Base-by-base conservation (phyloP, 2,797 vertebrate species). In the Alectoris magna region DNA sequence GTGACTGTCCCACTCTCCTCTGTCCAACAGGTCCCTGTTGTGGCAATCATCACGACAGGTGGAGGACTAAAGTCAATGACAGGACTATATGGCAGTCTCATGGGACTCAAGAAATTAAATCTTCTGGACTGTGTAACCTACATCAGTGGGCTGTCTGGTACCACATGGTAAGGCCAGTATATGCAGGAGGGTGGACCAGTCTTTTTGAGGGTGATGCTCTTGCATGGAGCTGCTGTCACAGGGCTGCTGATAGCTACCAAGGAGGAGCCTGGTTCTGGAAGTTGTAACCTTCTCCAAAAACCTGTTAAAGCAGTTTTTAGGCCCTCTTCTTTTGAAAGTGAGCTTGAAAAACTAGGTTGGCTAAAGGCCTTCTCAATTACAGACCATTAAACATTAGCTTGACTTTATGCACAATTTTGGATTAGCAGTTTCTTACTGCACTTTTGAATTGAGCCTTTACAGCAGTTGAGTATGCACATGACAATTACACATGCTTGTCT, bases 51-150 rank as follows among this genome's bases (percentile, higher is more conserved):
- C 97, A 98, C 98, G 1, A 99, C 98, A 5, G 98, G 98, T 0
- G 98, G 99, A 23, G 98, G 98, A 34, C 83, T 98, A 23, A 98
- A 99, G 91, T 99, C 98, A 5, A 98, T 98, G 98, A 98, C 98
- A 4, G 95, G 98, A 64, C 81, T 98, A 69, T 98, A 98, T 0
- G 98, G 98, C 66, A 97, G 97, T 88, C 94, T 99, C 68, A 95
- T 91, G 90, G 98, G 93, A 5, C 98, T 99, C 31, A 98, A 98
- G 97, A 97, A 98, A 56, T 89, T 98, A 56, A 98, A 98, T 69
- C 81, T 99, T 58, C 93, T 99, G 80, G 98, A 99, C 80, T 97
- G 98, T 22, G 12, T 98, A 77, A 98, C 97, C 18, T 99, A 99
- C 92, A 97, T 99, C 83, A 98, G 98, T 0, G 98, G 98, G 16